A percentile compares a stretch with the other conserved stretches of the same genome.
Conservation (phyloP, 2,888 invertebrate genomes). For the Eustalomyia histrio region DNA sequence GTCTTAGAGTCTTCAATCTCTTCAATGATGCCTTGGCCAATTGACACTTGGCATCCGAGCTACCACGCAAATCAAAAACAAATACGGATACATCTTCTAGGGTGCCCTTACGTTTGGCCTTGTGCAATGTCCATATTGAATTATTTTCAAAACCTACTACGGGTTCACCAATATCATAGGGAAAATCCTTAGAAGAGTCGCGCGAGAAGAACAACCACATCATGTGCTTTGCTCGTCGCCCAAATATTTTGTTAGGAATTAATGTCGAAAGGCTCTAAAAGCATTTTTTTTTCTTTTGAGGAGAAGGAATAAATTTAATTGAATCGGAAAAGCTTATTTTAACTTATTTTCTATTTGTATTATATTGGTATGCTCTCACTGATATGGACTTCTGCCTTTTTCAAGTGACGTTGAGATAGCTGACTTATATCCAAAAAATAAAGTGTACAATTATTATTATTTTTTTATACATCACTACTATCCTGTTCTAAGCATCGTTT, state of each 20-base stretch:
- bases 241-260: constrained; percentile 78
- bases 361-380: no score
- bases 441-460: no score
- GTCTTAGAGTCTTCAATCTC: constrained; percentile 96
- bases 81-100: constrained; percentile 95
- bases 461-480: no score
- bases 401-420: no score
- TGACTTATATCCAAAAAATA: no score
- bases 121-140: constrained; percentile 94
- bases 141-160: constrained; percentile 88
- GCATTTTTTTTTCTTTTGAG: no score
- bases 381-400: no score
- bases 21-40: constrained; percentile 95
- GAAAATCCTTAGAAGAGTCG: constrained; percentile 97
- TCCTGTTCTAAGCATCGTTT: no score
- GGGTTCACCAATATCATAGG: constrained; percentile 94
- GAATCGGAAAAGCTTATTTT: no score
- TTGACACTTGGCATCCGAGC: constrained; percentile 90
- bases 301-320: no score
- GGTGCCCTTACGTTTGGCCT: constrained; percentile 91
- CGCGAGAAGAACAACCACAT: constrained; percentile 99
- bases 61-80: constrained; percentile 91
- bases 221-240: constrained; percentile 80
- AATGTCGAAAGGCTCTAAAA: no score
- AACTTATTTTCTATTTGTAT: no score